phyloP scores from a whole-genome alignment of 2,888 invertebrate species.

The Sphecodes monilicornis region DNA sequence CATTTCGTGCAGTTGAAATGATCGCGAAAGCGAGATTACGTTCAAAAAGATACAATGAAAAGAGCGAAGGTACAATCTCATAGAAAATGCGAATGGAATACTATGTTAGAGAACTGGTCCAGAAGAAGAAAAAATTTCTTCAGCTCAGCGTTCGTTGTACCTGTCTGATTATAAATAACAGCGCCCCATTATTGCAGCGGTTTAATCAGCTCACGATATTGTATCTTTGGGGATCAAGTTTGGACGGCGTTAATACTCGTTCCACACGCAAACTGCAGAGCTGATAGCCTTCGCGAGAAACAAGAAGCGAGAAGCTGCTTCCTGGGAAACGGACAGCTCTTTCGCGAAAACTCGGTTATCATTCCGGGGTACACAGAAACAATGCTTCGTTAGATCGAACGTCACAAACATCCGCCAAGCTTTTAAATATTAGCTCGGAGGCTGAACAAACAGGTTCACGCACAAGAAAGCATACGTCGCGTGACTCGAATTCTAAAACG shows the following conservation, averaged over 20 bases:
- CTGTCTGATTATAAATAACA: neutral
- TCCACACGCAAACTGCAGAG: neutral
- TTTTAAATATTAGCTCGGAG: conserved; percentile 22
- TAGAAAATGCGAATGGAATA: neutral
- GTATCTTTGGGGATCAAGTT: neutral
- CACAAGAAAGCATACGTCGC: neutral
- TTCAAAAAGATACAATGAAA: neutral
- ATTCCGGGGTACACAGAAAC: neutral
- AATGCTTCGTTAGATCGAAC: neutral
- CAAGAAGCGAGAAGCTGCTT: neutral
- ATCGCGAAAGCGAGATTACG: neutral
- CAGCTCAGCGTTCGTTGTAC: neutral
- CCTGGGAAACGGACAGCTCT: neutral
- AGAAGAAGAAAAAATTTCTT: neutral
- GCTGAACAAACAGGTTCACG: conserved; percentile 18
- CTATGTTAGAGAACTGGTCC: neutral
- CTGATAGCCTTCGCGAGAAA: neutral
- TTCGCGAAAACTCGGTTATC: neutral
- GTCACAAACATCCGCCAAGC: neutral
- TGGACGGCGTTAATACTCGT: neutral
- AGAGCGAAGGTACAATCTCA: neutral
- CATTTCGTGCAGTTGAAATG: neutral
- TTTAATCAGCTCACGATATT: neutral
- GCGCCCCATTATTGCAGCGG: neutral
- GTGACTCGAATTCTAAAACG: conserved; percentile 1